A percentile compares a stretch with the other conserved stretches of the same genome.
Conservation (phyloP, 2,797 vertebrate species). For the Hypotaenidia philippensis region DNA sequence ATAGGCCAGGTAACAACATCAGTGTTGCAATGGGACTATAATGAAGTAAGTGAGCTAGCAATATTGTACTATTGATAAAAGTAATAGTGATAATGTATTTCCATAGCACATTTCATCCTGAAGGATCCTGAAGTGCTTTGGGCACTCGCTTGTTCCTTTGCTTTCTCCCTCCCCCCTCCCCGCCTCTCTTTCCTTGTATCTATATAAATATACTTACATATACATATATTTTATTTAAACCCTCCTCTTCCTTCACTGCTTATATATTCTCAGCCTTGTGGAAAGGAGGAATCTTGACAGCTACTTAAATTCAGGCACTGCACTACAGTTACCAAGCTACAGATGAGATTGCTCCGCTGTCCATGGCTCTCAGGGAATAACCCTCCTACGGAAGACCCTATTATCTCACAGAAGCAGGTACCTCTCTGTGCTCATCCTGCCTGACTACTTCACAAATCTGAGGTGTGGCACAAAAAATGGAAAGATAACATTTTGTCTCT, state of each 20-base stretch:
- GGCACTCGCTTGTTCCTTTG: neutral
- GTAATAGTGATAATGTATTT: constrained; percentile 55
- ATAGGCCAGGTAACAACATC: constrained; percentile 19
- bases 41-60: constrained; percentile 53
- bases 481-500: neutral
- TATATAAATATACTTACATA: neutral
- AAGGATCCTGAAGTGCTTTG: neutral
- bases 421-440: neutral
- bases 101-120: constrained; percentile 12
- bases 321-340: neutral
- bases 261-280: neutral
- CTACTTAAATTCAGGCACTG: neutral
- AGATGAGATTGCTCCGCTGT: neutral
- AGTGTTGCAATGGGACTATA: constrained; percentile 36
- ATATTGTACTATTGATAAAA: constrained; percentile 39
- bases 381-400: neutral
- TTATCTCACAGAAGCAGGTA: neutral
- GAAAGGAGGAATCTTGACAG: neutral
- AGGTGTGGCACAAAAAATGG: neutral
- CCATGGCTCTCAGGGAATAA: neutral
- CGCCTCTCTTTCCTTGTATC: neutral
- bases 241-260: neutral
- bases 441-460: neutral
- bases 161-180: neutral
- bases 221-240: neutral